Conservation (phyloP, 2,113 vertebrate species). For the Indicator indicator region DNA sequence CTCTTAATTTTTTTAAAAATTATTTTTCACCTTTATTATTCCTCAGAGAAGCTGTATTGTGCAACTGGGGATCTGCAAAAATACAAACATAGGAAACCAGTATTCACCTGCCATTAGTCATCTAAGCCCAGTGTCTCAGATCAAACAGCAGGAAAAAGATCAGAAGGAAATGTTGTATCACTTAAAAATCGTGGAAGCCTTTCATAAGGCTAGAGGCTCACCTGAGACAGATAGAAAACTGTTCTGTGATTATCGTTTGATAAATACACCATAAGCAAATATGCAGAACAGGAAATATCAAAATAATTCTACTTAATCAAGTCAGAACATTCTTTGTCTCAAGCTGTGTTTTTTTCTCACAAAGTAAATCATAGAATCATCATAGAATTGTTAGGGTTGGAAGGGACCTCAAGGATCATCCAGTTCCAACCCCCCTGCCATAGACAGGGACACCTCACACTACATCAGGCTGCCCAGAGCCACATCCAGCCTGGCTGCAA, state of each 20-base stretch:
- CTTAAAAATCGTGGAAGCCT: not conserved
- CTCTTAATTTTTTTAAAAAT: not conserved
- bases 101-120: not conserved
- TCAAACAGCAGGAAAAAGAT: not conserved
- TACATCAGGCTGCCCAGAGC: too few relatives aligned
- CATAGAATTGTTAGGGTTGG: too few relatives aligned
- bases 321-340: not conserved
- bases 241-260: rapidly evolving
- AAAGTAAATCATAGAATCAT: not conserved
- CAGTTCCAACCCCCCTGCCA: too few relatives aligned
- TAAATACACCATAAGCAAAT: not conserved
- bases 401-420: too few relatives aligned
- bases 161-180: rapidly evolving
- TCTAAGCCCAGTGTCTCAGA: not conserved
- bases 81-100: not conserved
- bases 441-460: too few relatives aligned
- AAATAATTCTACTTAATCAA: not conserved
- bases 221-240: not conserved
- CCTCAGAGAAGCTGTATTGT: not conserved
- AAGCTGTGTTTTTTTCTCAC: rapidly evolving
- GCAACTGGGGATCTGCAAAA: not conserved
- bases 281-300: not conserved
- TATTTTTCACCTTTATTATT: not conserved
- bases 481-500: too few relatives aligned
- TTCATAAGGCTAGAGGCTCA: not conserved